phyloP scores from a whole-genome alignment of 2,888 invertebrate species.

The Stomorhina lunata region DNA sequence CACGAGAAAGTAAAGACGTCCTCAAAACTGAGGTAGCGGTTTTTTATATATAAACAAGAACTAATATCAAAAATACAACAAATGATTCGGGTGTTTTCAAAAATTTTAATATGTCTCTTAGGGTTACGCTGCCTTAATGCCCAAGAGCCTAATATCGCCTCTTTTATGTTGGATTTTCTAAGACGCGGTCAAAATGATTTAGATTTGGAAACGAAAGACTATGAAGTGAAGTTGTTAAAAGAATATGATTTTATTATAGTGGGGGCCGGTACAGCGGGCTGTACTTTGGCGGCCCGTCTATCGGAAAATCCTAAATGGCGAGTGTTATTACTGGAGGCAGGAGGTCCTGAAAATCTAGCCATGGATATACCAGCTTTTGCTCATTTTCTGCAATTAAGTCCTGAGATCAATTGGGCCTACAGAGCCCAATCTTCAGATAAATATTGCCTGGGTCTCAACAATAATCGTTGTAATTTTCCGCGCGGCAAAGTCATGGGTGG shows the following conservation, averaged over 20 bases:
- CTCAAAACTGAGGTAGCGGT: neutral
- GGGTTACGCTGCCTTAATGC: neutral
- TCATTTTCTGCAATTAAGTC: constrained; percentile 84
- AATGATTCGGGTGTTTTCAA: no score
- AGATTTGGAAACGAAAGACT: constrained; percentile 72
- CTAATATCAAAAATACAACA: neutral
- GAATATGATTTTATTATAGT: constrained; percentile 89
- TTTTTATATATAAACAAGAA: neutral
- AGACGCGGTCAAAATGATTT: constrained; percentile 72
- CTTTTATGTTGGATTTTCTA: constrained; percentile 69
- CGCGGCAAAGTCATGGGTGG: constrained; percentile 92
- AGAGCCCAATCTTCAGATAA: constrained; percentile 86
- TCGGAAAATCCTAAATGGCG: constrained; percentile 85
- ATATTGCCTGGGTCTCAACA: constrained; percentile 87
- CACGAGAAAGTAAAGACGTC: constrained; percentile 48
- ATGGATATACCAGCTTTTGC: constrained; percentile 88
- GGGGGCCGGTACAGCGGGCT: constrained; percentile 90
- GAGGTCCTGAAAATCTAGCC: constrained; percentile 83
- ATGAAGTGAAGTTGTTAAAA: constrained; percentile 64
- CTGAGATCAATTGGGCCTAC: constrained; percentile 89
- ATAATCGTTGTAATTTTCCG: constrained; percentile 88
- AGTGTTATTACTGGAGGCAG: constrained; percentile 86
- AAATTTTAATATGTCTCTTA: constrained; percentile 6
- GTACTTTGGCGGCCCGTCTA: constrained; percentile 86
- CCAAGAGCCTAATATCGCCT: constrained; percentile 63